A percentile compares a stretch with the other conserved stretches of the same genome.
Conservation (phyloP, 2,113 vertebrate genomes). For the Albula glossodonta region DNA sequence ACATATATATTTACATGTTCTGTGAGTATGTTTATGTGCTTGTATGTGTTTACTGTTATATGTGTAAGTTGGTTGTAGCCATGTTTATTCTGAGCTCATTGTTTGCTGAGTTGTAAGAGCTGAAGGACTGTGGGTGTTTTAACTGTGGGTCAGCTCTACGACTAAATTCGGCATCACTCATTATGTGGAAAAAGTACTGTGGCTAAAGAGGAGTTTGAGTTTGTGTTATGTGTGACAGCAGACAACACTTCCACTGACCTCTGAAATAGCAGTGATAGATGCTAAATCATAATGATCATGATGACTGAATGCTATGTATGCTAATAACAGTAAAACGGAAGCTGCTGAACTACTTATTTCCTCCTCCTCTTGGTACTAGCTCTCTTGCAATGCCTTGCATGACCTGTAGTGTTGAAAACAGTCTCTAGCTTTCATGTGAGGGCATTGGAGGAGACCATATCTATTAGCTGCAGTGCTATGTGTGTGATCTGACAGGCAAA, state of each 20-base stretch:
- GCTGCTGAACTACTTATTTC: neutral
- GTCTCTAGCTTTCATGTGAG: neutral
- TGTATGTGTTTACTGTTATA: neutral
- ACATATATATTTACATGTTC: neutral
- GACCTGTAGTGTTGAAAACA: neutral
- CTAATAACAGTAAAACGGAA: too few species aligned
- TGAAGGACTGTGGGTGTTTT: slow-evolving; percentile 10
- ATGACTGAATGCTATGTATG: too few species aligned
- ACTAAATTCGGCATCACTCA: slow-evolving; percentile 25
- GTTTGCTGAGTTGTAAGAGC: slow-evolving; percentile 8
- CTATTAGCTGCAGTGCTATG: too few species aligned
- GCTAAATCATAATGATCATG: too few species aligned
- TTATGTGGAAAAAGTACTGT: slow-evolving; percentile 23
- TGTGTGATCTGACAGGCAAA: neutral
- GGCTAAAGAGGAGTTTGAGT: neutral
- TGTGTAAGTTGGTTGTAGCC: neutral
- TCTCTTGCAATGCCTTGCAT: neutral
- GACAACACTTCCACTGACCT: neutral
- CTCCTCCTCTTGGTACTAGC: neutral
- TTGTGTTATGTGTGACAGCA: neutral
- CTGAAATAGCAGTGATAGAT: neutral
- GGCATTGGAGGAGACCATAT: too few species aligned
- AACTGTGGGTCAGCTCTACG: slow-evolving; percentile 5
- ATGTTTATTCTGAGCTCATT: neutral
- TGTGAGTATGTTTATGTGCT: neutral